Conservation (phyloP, 2,113 vertebrate species). For the Coreoperca whiteheadi region DNA sequence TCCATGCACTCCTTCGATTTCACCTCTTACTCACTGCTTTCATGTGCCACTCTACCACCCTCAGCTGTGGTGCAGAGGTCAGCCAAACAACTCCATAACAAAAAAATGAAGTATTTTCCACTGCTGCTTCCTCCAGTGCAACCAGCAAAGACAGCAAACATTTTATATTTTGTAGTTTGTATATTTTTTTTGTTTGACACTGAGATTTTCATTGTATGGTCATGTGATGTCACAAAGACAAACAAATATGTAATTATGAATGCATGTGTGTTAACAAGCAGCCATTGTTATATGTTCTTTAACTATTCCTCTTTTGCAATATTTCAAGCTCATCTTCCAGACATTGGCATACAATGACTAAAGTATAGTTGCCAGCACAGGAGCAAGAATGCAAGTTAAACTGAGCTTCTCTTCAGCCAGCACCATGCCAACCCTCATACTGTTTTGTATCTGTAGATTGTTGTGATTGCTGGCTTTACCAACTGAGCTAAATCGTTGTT, state of each 20-base stretch:
- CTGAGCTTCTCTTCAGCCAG: neutral
- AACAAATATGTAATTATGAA: neutral
- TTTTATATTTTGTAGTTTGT: no score
- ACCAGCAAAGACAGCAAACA: neutral
- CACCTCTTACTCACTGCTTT: neutral
- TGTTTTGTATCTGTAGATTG: neutral
- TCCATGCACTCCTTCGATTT: neutral
- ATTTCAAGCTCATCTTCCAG: neutral
- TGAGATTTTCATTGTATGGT: neutral
- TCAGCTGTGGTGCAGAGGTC: neutral
- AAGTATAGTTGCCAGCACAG: neutral
- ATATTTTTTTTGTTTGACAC: neutral
- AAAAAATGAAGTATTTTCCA: neutral
- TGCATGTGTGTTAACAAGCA: neutral
- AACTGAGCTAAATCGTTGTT: neutral
- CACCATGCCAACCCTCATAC: neutral
- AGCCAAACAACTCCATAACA: neutral
- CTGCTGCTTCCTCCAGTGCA: neutral
- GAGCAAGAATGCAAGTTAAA: neutral
- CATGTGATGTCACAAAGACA: neutral
- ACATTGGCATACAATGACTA: neutral
- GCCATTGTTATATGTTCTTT: neutral
- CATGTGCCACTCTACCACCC: neutral
- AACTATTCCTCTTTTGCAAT: neutral
- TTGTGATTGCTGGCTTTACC: neutral